A percentile compares a stretch with the other conserved stretches of the same genome.
Conservation (phyloP, 2,113 vertebrate species). For the Limnothrissa miodon region DNA sequence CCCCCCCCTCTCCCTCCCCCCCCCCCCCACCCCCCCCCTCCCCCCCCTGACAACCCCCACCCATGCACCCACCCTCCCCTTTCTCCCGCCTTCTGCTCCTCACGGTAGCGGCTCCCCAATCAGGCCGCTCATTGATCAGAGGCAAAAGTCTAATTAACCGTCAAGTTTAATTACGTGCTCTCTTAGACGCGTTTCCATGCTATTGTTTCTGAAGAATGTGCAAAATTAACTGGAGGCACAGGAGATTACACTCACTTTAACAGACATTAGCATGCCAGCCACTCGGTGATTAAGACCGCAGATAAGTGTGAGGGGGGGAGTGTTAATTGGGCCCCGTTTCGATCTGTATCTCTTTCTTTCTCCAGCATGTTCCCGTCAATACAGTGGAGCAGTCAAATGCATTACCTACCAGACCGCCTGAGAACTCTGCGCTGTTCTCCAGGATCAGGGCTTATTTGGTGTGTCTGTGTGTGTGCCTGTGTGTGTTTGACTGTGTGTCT, state of each 20-base stretch:
- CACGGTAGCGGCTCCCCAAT: slow-evolving; percentile 1
- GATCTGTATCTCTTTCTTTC: slow-evolving; percentile 46
- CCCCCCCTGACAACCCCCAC: not conserved
- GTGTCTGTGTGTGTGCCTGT: not conserved
- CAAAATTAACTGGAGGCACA: slow-evolving; percentile 59
- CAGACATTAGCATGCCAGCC: slow-evolving; percentile 64
- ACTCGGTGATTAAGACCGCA: slow-evolving; percentile 65
- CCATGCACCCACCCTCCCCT: not conserved
- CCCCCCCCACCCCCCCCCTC: not conserved
- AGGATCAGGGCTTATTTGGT: not conserved
- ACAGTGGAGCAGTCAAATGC: slow-evolving; percentile 37
- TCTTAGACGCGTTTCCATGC: slow-evolving; percentile 53
- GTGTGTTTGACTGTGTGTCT: not conserved
- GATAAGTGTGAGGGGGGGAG: slow-evolving; percentile 59
- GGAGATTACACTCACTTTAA: slow-evolving; percentile 59
- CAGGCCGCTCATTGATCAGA: slow-evolving; percentile 63
- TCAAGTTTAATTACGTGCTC: slow-evolving; percentile 60
- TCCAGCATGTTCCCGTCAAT: slow-evolving; percentile 48
- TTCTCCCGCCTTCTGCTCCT: not conserved
- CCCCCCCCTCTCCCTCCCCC: not conserved
- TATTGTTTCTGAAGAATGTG: slow-evolving; percentile 56
- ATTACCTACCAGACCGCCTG: not conserved
- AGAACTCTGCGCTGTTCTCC: not conserved
- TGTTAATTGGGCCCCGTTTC: slow-evolving; percentile 65
- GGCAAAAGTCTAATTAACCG: slow-evolving; percentile 66